These are phyloP conservation scores for Trochalopteron elliotii DNA, from an alignment of 2,113 vertebrate species.

Conservation along the genomic window DNA sequence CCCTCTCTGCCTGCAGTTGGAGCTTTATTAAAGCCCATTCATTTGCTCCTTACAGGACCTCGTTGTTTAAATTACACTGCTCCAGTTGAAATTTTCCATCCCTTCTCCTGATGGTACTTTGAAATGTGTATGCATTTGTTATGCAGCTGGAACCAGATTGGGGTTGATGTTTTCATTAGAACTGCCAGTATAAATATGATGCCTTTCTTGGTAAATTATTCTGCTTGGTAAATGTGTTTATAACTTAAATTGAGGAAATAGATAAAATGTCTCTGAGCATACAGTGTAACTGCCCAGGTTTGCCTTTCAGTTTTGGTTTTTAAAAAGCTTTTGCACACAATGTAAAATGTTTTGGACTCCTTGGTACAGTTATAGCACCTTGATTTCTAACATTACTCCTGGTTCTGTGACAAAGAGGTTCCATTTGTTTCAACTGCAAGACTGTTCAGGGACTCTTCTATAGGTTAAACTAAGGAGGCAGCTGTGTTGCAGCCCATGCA, in stretches of 20 bases:
- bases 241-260: not conserved
- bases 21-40: not conserved
- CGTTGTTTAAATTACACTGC: not conserved
- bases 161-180: slow-evolving; percentile 31
- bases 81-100: not conserved
- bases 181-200: not conserved
- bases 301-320: not conserved
- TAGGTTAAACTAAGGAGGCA: not conserved
- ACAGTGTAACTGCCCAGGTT: not conserved
- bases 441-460: not conserved
- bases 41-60: not conserved
- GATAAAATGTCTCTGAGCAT: not conserved
- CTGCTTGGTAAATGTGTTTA: not conserved
- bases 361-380: not conserved
- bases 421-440: not conserved
- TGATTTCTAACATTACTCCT: not conserved
- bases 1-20: not conserved
- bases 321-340: not conserved
- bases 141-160: not conserved
- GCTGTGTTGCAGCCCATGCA: not conserved
- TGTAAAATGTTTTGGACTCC: not conserved
- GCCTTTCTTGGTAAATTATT: not conserved
- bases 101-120: not conserved
- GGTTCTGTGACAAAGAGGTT: not conserved
- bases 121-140: not conserved